Conservation (phyloP, 2,888 invertebrate genomes). For the Dorcus parallelipipedus region DNA sequence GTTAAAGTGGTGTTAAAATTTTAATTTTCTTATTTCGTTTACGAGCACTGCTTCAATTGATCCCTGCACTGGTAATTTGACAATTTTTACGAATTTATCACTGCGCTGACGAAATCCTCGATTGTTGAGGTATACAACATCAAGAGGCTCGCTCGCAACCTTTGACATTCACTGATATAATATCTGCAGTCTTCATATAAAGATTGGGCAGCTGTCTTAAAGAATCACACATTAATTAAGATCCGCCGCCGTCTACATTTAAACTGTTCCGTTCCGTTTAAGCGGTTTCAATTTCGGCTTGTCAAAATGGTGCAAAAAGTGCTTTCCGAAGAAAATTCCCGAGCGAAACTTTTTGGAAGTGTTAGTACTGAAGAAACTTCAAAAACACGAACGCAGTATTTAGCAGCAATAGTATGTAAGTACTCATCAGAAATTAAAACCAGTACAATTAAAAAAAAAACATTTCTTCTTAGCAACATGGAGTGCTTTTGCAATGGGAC, state of each 20-base stretch:
- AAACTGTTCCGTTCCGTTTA: no score
- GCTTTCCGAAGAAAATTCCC: slow-evolving; percentile 31
- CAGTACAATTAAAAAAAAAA: background rate
- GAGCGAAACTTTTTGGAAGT: slow-evolving; percentile 25
- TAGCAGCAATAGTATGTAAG: slow-evolving; percentile 38
- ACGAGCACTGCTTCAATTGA: no score
- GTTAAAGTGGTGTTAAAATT: no score
- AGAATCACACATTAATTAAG: no score
- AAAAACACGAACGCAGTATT: slow-evolving; percentile 35
- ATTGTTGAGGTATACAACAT: no score
- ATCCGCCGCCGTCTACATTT: no score
- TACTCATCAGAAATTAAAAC: background rate
- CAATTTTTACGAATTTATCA: no score
- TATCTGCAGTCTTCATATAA: no score
- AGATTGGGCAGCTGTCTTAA: background rate
- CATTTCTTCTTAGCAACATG: slow-evolving; percentile 53
- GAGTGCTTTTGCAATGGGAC: slow-evolving; percentile 56
- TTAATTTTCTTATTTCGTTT: no score
- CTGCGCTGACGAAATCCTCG: no score
- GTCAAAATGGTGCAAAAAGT: slow-evolving; percentile 19
- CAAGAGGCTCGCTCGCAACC: background rate
- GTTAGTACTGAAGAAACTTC: slow-evolving; percentile 14
- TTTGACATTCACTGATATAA: background rate
- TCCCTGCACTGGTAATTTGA: no score
- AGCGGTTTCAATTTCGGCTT: no score